These are phyloP conservation scores for Ciconia maguari DNA, from an alignment of 2,113 vertebrate species.

Conservation along the genomic window DNA sequence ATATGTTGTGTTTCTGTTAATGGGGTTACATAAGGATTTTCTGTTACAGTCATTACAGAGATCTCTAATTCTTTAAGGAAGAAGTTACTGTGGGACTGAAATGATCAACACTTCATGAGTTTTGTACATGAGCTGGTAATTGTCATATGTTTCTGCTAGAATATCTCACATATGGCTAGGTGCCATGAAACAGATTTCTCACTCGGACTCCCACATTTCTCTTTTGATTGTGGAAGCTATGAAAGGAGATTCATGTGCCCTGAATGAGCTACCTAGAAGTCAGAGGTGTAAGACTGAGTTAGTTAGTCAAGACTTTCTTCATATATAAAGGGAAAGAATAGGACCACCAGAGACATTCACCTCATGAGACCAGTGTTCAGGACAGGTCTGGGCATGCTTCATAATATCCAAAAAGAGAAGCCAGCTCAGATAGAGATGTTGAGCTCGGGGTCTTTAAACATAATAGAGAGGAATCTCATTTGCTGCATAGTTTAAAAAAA, in stretches of 20 bases:
- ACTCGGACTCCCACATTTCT: neutral
- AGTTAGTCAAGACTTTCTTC: neutral
- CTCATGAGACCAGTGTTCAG: neutral
- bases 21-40: neutral
- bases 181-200: neutral
- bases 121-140: neutral
- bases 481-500: neutral
- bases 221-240: neutral
- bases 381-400: neutral
- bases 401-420: neutral
- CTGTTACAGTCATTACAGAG: neutral
- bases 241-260: neutral
- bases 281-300: neutral
- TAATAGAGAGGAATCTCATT: neutral
- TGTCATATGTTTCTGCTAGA: neutral
- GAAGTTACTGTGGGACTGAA: neutral
- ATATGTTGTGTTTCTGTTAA: neutral
- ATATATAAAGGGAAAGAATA: neutral
- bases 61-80: neutral
- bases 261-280: neutral
- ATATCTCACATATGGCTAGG: neutral
- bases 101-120: neutral
- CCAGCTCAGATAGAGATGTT: neutral
- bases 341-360: neutral
- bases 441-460: neutral